phyloP scores from a whole-genome alignment of 2,888 invertebrate genomes.

The Caenorhabditis sp. region DNA sequence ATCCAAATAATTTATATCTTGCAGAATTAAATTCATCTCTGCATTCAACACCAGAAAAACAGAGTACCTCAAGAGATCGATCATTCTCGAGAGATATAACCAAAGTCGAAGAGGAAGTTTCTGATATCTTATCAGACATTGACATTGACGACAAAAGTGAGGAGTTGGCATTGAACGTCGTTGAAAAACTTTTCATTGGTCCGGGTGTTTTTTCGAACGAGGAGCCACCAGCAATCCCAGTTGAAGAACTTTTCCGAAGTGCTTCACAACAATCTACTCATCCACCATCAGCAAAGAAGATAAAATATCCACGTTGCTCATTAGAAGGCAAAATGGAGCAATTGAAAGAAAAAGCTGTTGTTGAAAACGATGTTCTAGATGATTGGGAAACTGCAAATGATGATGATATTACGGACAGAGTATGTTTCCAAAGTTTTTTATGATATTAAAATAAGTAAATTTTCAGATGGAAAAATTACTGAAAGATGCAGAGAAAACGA shows the following conservation, averaged over 20 bases:
- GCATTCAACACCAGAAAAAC: neutral
- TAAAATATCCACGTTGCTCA: neutral
- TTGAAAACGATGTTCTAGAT: conserved; percentile 26
- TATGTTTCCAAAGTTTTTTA: neutral
- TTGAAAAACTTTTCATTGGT: conserved; percentile 2
- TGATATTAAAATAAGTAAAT: neutral
- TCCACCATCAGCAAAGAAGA: neutral
- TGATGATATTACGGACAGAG: conserved; percentile 24
- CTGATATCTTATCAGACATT: conserved; percentile 4
- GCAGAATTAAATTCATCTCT: neutral
- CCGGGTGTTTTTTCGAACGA: neutral
- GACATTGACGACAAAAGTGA: conserved; percentile 4
- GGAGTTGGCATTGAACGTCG: conserved; percentile 2
- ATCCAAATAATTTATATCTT: neutral
- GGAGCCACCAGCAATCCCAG: neutral
- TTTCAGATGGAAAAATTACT: conserved; percentile 36
- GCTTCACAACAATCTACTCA: neutral
- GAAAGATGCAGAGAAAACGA: conserved; percentile 27
- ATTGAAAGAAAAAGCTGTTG: neutral
- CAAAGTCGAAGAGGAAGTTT: neutral
- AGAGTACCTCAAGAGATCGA: neutral
- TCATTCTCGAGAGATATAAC: neutral
- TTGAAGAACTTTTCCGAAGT: neutral
- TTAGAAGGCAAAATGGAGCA: neutral
- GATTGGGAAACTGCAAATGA: conserved; percentile 42